Evolutionary conservation across 1,140 invertebrate species (phyloP), one percentile per base, ranked within the genome.

Genomic region (Orius insidiosus): DNA sequence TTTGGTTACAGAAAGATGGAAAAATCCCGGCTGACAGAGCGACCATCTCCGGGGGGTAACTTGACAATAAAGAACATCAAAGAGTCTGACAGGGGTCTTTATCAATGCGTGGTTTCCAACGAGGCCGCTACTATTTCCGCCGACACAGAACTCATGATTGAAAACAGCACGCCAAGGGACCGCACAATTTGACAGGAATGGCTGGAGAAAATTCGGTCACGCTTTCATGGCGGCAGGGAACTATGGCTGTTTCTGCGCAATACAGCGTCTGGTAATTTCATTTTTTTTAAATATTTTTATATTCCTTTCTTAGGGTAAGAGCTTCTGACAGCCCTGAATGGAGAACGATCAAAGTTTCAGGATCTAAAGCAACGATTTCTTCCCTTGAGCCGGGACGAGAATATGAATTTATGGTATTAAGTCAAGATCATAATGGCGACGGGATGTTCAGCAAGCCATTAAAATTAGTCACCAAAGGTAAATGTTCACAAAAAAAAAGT

Each of bases 321-420:
- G 70, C 76, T 30, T 69, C 69, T 2, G 73, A 77, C 34, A 72
- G 71, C 15, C 66, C 70, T 5, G 78, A 86, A 63, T 90, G 86
- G 86, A 70, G 74, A 50, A 82, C 77, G 1, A 69, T 80, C 59
- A 70, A 69, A 51, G 70, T 84, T 31, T 56, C 74, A 33, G 74
- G 77, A 1, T 80, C 80, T 7, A 76, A 81, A 56, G 80, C 83
- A 16, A 88, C 83, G 1, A 69, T 94, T 38, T 73, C 75, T 49
- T 77, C 79, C 49, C 68, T 95, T 44, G 65, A 68, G 32, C 74
- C 86, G 5, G 80, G 80, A 18, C 70, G 74, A 16, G 74, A 80
- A 55, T 93, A 94, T 59, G 86, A 94, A 63, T 82, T 95, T 55
- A 87, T 88, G 72, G 81, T 94, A 24, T 67, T 92, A 15, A 83